Evolutionary conservation across 2,797 vertebrate species (phyloP).

Genomic region (Lagorchestes hirsutus): DNA sequence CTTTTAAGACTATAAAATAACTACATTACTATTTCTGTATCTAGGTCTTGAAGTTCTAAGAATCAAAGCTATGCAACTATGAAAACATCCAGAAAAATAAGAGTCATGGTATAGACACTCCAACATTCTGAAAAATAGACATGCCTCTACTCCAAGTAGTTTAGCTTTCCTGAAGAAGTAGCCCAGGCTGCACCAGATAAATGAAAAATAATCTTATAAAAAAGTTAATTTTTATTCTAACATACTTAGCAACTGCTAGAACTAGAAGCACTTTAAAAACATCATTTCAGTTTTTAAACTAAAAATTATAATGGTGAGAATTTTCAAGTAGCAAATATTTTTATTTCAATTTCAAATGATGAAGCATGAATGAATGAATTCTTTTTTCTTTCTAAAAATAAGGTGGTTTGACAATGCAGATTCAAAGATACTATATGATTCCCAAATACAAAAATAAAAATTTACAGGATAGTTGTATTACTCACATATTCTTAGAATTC

Average conservation of each 20-base stretch:
- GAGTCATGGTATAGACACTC: slow-evolving; percentile 39
- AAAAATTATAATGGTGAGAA: slow-evolving; percentile 55
- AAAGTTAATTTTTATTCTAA: slow-evolving; percentile 64
- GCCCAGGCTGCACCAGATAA: slow-evolving; percentile 27
- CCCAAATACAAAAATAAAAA: slow-evolving; percentile 52
- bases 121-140: slow-evolving; percentile 41
- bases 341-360: slow-evolving; percentile 53
- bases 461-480: slow-evolving; percentile 51
- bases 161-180: slow-evolving; percentile 59
- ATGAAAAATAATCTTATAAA: slow-evolving; percentile 68
- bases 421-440: slow-evolving; percentile 46
- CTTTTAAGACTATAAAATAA: background rate
- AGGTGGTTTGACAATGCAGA: slow-evolving; percentile 42
- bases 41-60: background rate
- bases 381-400: slow-evolving; percentile 52
- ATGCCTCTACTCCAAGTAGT: slow-evolving; percentile 6
- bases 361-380: slow-evolving; percentile 33
- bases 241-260: slow-evolving; percentile 50
- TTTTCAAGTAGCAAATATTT: slow-evolving; percentile 51
- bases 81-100: slow-evolving; percentile 57
- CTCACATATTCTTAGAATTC: slow-evolving; percentile 5
- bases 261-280: slow-evolving; percentile 58
- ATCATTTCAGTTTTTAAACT: slow-evolving; percentile 51
- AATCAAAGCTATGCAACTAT: slow-evolving; percentile 47
- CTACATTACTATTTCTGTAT: background rate